Base-by-base conservation (phyloP, 2,888 invertebrate genomes). In the Zaprionus bogoriensis region DNA sequence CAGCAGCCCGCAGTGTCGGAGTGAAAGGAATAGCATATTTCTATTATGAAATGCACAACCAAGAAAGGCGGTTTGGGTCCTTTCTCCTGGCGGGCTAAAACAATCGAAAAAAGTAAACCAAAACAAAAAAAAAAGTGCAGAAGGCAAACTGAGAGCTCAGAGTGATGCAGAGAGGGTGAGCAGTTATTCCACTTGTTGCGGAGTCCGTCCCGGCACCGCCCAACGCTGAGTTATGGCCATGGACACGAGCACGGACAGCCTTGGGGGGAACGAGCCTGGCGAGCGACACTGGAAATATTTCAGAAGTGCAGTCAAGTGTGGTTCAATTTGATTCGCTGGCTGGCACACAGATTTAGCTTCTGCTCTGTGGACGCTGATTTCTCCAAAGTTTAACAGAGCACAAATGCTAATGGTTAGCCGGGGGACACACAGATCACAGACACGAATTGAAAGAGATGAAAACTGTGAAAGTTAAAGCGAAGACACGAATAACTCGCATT, bases 301-400 rank as follows among this genome's bases (percentile, higher is more conserved):
- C 63, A 50, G 55, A 67, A 55, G 63, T 61, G 77, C 74, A 74
- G 64, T 72, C 68, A 68, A 77, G 72, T 67, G 77, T 38, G 67
- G 64, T 62, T 66, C 60, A 47, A 79, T 79, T 67, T 71, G 68
- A 74, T 68, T 66, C 44, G 51, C 54, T 53, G 47, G 54, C 52
- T 48, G 32, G 27, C 48, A 38, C 48, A 72, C 55, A 55, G 72
- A 62, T 59, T 71, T 55, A 62, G 57, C 50, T 67, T 36, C 12
- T 60, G 45, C 38, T 44, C 32, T 57, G 44, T 52, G 50, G 32
- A 32, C 61, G 44, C 65, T 51, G 55, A 58, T 67, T 66, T 50
- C 57, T 58, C 53, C 44, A 54, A 54, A 67, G 71, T 59, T 62
- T 27, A 53, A 38, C 46, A 58, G 51, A 62, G 58, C 45, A 51